Evolutionary conservation across 1,140 invertebrate genomes (phyloP).

Genomic region (Leptonema lineaticorne): DNA sequence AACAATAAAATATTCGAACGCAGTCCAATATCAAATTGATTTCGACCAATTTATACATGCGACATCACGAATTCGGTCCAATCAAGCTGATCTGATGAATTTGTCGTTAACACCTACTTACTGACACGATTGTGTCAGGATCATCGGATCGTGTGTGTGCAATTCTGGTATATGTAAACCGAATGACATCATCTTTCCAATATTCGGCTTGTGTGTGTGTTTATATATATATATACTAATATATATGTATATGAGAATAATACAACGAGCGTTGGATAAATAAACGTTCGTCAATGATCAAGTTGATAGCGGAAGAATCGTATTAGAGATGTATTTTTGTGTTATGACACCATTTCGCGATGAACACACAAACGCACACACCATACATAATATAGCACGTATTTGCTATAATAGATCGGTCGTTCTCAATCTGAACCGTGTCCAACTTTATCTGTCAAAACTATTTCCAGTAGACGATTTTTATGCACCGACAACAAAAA

Average conservation of each 20-base stretch:
- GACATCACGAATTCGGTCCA: neutral
- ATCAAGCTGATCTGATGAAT: neutral
- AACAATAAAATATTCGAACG: too few relatives aligned
- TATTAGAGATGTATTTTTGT: conserved; percentile 22
- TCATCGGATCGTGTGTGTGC: conserved; percentile 3
- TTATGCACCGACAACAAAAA: too few relatives aligned
- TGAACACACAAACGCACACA: neutral
- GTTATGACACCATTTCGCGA: conserved; percentile 11
- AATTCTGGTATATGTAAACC: neutral
- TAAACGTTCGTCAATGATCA: conserved; percentile 22
- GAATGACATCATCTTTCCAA: conserved; percentile 20
- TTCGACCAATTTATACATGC: conserved; percentile 3
- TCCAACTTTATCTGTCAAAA: too few relatives aligned
- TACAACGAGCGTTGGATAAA: conserved; percentile 3
- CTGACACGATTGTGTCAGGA: neutral
- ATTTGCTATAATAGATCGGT: neutral
- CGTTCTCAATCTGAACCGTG: too few relatives aligned
- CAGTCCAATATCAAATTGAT: neutral
- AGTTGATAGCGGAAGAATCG: conserved; percentile 22
- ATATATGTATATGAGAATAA: neutral
- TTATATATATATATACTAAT: too few relatives aligned
- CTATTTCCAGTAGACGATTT: too few relatives aligned
- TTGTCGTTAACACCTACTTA: conserved; percentile 16
- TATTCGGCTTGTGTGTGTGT: conserved; percentile 1
- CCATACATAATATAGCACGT: neutral